Base-by-base conservation (phyloP, 2,888 invertebrate genomes). In the Drosophila borealis region DNA sequence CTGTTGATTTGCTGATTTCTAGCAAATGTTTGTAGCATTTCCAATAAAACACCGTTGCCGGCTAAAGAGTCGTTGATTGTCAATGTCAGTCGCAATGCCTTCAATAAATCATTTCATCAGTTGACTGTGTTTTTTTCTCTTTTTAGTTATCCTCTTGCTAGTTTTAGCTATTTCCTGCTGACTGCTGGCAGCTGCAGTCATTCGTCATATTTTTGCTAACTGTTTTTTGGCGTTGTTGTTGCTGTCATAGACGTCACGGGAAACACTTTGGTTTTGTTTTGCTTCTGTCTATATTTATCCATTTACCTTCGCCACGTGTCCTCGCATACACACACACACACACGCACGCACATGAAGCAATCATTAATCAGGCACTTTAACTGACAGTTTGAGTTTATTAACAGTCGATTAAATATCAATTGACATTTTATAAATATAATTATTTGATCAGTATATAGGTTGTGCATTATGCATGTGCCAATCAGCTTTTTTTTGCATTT, bases 1-100 rank as follows among this genome's bases (percentile, higher is more conserved):
- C 59, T 72, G 67, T 77, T 85, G 88, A 85, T 85, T 88, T 88
- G 78, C 78, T 88, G 88, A 84, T 84, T 84, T 78, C 65, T 46
- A 86, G 69, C 86, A 88, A 88, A 88, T 86, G 83, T 75, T 88
- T 78, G 83, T 59, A 61, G 81, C 70, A 73, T 81, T 79, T 66
- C 50, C 79, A 72, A 80, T 83, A 70, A 69, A 73, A 61, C 54
- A 50, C 19, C 42, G 13, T 14, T n/a, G 45, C 33, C 17, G 33
- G 11, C 50, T 44, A 41, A 63, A 42, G 19, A 39, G 36, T 64
- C 64, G 59, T 59, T 62, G 65, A 78, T 65, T 78, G 79, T 74
- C 70, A 74, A 44, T 48, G 59, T 67, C 65, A 55, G 25, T 54
- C 50, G 44, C 41, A 42, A n/a, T 60, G 56, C 37, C 62, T 51